A percentile compares a stretch with the other conserved stretches of the same genome.
phyloP scores from a whole-genome alignment of 1,140 invertebrate genomes.

The Ceratina calcarata region DNA sequence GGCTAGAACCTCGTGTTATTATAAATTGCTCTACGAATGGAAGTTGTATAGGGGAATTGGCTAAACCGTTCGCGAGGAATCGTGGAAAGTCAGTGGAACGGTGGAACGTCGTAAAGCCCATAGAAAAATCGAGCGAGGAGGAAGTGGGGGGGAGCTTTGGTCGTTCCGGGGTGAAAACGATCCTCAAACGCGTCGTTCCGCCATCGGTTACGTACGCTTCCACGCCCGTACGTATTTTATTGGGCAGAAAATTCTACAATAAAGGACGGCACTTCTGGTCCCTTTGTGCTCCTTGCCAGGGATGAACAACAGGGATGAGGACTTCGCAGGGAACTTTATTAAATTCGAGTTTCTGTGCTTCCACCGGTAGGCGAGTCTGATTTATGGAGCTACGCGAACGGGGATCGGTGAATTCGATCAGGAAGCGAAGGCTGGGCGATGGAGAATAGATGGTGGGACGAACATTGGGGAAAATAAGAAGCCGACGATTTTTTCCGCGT shows the following conservation, averaged over 20 bases:
- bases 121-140: slow-evolving; percentile 28
- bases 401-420: too few relatives aligned
- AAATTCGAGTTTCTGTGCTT: slow-evolving; percentile 34
- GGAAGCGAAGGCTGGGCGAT: too few relatives aligned
- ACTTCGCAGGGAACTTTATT: slow-evolving; percentile 39
- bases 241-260: slow-evolving; percentile 78
- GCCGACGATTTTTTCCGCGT: not conserved
- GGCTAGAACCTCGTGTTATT: too few relatives aligned
- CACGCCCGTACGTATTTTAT: slow-evolving; percentile 71
- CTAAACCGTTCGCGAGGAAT: not conserved
- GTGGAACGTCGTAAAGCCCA: slow-evolving; percentile 33
- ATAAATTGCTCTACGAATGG: too few relatives aligned
- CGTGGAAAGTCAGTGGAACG: not conserved
- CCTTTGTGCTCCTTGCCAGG: slow-evolving; percentile 60
- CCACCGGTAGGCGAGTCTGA: not conserved
- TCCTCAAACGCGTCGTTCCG: slow-evolving; percentile 47
- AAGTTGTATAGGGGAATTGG: too few relatives aligned
- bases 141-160: not conserved
- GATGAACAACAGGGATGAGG: not conserved
- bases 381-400: not conserved
- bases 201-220: slow-evolving; percentile 34
- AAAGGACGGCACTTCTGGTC: slow-evolving; percentile 72
- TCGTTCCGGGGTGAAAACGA: slow-evolving; percentile 44
- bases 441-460: not conserved
- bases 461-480: not conserved